These are phyloP conservation scores for Agrypnia vestita DNA, from an alignment of 1,140 invertebrate genomes.

Conservation along the genomic window DNA sequence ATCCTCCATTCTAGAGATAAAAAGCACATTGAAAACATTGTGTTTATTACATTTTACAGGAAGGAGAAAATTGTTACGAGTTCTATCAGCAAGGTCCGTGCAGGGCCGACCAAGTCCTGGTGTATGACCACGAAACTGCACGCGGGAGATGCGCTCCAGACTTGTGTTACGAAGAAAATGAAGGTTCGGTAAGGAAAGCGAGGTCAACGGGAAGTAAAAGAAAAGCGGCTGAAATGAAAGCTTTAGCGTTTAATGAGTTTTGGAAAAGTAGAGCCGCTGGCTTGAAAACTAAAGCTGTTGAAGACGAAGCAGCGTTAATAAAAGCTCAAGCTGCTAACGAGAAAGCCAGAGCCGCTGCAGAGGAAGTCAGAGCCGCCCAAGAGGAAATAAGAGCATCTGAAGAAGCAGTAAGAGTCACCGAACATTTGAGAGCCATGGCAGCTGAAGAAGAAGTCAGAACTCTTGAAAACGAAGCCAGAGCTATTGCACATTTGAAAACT, in stretches of 20 bases:
- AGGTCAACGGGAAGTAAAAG: background rate
- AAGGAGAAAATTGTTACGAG: conserved; percentile 4
- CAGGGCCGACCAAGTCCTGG: conserved; percentile 9
- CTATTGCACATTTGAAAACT: background rate
- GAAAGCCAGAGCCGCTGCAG: conserved; percentile 1
- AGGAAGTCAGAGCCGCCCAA: background rate
- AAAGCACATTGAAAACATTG: too few species aligned
- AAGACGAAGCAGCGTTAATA: background rate
- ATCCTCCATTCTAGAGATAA: too few species aligned
- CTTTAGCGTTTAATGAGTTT: background rate
- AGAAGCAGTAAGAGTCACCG: background rate
- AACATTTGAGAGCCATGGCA: background rate
- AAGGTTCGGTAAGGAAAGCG: background rate
- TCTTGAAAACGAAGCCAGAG: background rate
- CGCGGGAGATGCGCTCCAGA: background rate
- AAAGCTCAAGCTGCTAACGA: background rate
- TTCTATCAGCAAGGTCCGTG: conserved; percentile 32
- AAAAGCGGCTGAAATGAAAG: background rate
- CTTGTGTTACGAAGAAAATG: conserved; percentile 22
- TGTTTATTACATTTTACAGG: background rate
- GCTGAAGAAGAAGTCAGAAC: background rate
- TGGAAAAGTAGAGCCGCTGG: background rate
- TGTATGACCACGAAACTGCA: conserved; percentile 7
- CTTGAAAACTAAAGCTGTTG: background rate
- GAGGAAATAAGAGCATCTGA: background rate